Conservation (phyloP, 2,797 vertebrate species). For the Microctenopoma steveboyesi region DNA sequence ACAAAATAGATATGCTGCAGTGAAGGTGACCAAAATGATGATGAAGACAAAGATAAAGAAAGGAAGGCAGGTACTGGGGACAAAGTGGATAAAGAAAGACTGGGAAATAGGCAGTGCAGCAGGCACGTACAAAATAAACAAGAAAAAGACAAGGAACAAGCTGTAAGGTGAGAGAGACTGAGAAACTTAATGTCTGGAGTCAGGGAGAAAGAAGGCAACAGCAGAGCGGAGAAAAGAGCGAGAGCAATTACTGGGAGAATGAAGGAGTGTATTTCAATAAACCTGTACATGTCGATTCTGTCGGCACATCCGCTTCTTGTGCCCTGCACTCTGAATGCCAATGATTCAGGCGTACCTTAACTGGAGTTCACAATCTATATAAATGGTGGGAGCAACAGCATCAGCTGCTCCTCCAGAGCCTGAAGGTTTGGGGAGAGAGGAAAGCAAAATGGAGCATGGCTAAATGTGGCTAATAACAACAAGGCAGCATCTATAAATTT, state of each 20-base stretch:
- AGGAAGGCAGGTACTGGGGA: slow-evolving; percentile 40
- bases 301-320: slow-evolving; percentile 60
- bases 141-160: slow-evolving; percentile 40
- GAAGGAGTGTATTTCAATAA: slow-evolving; percentile 77
- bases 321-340: slow-evolving; percentile 73
- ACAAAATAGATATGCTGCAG: no score
- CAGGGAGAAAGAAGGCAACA: slow-evolving; percentile 28
- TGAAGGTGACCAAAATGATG: slow-evolving; percentile 69
- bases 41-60: slow-evolving; percentile 55
- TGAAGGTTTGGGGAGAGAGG: background rate
- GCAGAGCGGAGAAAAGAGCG: slow-evolving; percentile 38
- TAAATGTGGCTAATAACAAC: slow-evolving; percentile 29
- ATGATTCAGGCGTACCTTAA: slow-evolving; percentile 65
- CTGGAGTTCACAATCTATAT: slow-evolving; percentile 78
- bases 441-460: slow-evolving; percentile 19
- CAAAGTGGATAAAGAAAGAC: slow-evolving; percentile 35
- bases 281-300: slow-evolving; percentile 69
- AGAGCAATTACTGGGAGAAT: slow-evolving; percentile 74
- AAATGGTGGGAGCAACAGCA: slow-evolving; percentile 54
- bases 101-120: slow-evolving; percentile 23
- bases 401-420: slow-evolving; percentile 64
- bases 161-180: slow-evolving; percentile 44
- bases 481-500: background rate
- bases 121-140: slow-evolving; percentile 32
- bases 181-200: slow-evolving; percentile 36